A percentile compares a stretch with the other conserved stretches of the same genome.
These are phyloP conservation scores for Hiodon alosoides DNA, from an alignment of 2,113 vertebrate species.

Conservation along the genomic window DNA sequence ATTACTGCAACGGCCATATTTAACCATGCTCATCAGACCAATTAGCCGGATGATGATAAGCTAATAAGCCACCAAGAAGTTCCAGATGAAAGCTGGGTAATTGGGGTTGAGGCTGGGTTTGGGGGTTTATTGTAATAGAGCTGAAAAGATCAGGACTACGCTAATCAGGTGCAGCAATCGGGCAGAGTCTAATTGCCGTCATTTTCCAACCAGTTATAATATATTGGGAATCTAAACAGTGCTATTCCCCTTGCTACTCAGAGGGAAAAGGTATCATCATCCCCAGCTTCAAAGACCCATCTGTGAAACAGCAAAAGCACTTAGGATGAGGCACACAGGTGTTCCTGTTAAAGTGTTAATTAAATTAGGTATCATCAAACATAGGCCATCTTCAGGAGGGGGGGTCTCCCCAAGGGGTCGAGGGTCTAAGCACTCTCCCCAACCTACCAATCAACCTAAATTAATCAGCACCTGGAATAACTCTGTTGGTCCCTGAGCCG, in stretches of 20 bases:
- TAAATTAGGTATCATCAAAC: constrained; percentile 66
- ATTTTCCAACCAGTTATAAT: constrained; percentile 58
- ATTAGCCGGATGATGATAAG: constrained; percentile 57
- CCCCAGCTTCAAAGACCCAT: constrained; percentile 54
- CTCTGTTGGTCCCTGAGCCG: constrained; percentile 14
- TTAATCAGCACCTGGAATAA: constrained; percentile 45
- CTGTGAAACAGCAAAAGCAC: constrained; percentile 47
- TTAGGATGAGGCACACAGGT: constrained; percentile 60
- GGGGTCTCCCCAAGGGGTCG: constrained; percentile 28
- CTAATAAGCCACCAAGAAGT: constrained; percentile 44
- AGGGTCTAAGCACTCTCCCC: constrained; percentile 37
- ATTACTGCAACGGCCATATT: constrained; percentile 44
- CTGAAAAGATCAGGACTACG: constrained; percentile 50
- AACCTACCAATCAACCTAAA: constrained; percentile 48
- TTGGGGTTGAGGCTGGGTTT: constrained; percentile 68
- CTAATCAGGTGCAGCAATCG: constrained; percentile 63
- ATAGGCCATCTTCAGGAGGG: constrained; percentile 35
- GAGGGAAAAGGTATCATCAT: background rate
- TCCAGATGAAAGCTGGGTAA: constrained; percentile 57
- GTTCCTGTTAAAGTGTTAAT: constrained; percentile 67
- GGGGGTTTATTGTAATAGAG: constrained; percentile 48
- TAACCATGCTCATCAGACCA: constrained; percentile 52
- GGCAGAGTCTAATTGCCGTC: constrained; percentile 57
- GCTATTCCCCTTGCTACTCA: background rate
- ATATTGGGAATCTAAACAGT: constrained; percentile 48